Evolutionary conservation across 2,797 vertebrate species (phyloP).

Genomic region (Luscinia luscinia): DNA sequence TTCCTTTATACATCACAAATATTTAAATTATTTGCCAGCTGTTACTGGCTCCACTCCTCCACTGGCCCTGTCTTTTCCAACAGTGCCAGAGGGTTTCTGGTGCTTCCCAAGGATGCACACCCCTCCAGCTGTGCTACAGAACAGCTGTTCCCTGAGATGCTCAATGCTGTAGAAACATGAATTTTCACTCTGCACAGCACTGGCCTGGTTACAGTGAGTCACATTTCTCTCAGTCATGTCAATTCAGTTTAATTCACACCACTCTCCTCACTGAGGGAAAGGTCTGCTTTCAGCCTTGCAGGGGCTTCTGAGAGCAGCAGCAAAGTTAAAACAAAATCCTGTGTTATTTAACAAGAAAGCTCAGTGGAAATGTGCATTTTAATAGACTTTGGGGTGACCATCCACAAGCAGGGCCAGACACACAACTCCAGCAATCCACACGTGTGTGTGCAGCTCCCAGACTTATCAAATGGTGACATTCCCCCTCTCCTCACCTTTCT

Average conservation of each 20-base stretch:
- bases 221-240: background rate
- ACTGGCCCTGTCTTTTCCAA: background rate
- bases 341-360: background rate
- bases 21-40: background rate
- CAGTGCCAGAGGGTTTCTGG: background rate
- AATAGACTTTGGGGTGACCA: background rate
- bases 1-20: background rate
- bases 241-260: background rate
- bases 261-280: background rate
- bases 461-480: background rate
- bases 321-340: background rate
- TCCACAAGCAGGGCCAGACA: background rate
- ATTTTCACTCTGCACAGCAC: background rate
- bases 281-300: background rate
- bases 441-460: accelerated
- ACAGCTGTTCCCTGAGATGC: background rate
- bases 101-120: background rate
- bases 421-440: background rate
- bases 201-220: no score
- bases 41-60: background rate
- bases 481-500: background rate
- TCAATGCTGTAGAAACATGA: accelerated
- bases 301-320: background rate
- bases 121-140: background rate
- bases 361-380: background rate